Percentiles rank a stretch among this genome's conserved stretches.
Conservation (phyloP, 2,888 invertebrate genomes). For the Hipparchia semele region DNA sequence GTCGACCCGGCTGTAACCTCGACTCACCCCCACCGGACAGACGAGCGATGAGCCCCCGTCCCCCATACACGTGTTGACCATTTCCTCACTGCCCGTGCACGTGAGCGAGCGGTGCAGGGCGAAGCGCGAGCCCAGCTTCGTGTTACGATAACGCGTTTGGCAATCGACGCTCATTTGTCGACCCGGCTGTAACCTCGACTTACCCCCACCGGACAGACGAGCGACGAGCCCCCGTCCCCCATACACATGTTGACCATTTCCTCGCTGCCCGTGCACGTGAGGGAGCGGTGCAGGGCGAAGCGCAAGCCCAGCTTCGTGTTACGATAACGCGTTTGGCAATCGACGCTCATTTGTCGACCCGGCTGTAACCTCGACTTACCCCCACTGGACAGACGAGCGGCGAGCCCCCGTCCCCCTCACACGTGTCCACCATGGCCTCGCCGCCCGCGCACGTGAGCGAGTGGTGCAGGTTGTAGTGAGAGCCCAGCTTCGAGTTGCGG, state of each 20-base stretch:
- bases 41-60: slow-evolving; percentile 90
- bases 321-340: too few species aligned
- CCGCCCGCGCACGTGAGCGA: slow-evolving; percentile 89
- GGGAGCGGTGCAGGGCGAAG: slow-evolving; percentile 84
- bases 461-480: slow-evolving; percentile 82
- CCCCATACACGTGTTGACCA: slow-evolving; percentile 86
- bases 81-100: slow-evolving; percentile 84
- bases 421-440: slow-evolving; percentile 85
- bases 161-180: too few species aligned
- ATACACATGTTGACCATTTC: slow-evolving; percentile 85
- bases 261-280: slow-evolving; percentile 86
- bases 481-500: slow-evolving; percentile 84
- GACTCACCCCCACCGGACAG: slow-evolving; percentile 77
- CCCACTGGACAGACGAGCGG: slow-evolving; percentile 86
- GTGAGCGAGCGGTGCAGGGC: slow-evolving; percentile 84
- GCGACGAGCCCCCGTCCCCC: slow-evolving; percentile 88
- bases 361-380: slow-evolving; percentile 39
- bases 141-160: too few species aligned
- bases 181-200: background rate
- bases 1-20: too few species aligned
- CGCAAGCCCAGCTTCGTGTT: slow-evolving; percentile 63
- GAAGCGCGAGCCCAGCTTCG: slow-evolving; percentile 77
- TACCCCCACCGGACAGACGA: slow-evolving; percentile 84
- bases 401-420: slow-evolving; percentile 88
- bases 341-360: too few species aligned